phyloP scores from a whole-genome alignment of 64 coral and sea anemone species.

The Montipora foliosa region DNA sequence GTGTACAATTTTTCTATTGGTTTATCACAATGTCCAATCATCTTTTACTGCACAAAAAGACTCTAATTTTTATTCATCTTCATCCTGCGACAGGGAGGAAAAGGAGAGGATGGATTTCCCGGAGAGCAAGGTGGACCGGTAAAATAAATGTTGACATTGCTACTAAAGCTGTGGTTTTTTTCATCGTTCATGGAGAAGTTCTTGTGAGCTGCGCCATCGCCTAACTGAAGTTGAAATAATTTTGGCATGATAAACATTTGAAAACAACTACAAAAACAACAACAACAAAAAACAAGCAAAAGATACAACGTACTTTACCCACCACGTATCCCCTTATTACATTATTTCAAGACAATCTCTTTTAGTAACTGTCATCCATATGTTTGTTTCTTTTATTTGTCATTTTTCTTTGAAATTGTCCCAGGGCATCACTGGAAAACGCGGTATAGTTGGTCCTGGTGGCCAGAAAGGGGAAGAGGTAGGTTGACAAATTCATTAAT shows the following conservation, averaged over 20 bases:
- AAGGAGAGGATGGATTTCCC: conserved; percentile 19
- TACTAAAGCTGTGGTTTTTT: neutral
- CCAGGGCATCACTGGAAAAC: neutral
- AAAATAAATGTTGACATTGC: neutral
- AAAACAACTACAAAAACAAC: too few relatives aligned
- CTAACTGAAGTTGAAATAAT: too few relatives aligned
- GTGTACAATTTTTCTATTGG: too few relatives aligned
- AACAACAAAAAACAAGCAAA: too few relatives aligned
- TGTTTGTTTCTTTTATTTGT: neutral
- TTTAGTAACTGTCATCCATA: too few relatives aligned
- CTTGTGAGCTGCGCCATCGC: neutral
- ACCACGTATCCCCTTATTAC: too few relatives aligned
- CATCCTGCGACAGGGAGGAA: neutral
- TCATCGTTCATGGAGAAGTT: neutral
- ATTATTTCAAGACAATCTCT: too few relatives aligned
- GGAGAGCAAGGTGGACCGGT: conserved; percentile 28
- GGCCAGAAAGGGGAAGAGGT: conserved; percentile 17
- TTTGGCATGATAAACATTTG: too few relatives aligned
- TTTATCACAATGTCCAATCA: too few relatives aligned
- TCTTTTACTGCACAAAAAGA: too few relatives aligned
- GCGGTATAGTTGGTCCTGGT: neutral
- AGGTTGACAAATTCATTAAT: neutral
- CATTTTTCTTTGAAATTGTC: neutral
- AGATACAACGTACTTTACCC: too few relatives aligned
- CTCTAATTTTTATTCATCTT: neutral